Percentiles rank a stretch among this genome's conserved stretches.
Conservation (phyloP, 2,888 invertebrate species). For the Stomorhina lunata region DNA sequence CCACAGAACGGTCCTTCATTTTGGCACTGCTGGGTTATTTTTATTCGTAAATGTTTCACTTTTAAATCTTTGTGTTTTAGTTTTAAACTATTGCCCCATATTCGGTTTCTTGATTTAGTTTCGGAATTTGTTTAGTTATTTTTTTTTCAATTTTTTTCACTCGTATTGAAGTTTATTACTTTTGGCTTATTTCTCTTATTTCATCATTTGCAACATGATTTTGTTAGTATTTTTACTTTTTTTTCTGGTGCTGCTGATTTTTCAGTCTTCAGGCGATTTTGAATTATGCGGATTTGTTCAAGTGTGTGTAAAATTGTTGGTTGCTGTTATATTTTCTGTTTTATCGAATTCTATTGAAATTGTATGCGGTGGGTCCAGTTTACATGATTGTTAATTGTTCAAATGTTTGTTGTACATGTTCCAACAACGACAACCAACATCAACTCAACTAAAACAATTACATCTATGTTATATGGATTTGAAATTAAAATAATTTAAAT, state of each 20-base stretch:
- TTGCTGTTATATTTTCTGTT: background rate
- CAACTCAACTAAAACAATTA: background rate
- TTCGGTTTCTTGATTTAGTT: conserved; percentile 63
- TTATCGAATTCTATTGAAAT: conserved; percentile 13
- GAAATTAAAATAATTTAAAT: conserved; percentile 23
- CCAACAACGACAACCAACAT: background rate
- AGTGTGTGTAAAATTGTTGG: conserved; percentile 41
- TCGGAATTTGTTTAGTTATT: conserved; percentile 63
- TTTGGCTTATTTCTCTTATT: conserved; percentile 35
- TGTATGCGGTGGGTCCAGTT: conserved; percentile 64
- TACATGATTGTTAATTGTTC: conserved; percentile 63
- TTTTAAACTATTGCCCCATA: conserved; percentile 60
- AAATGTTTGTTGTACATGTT: conserved; percentile 50
- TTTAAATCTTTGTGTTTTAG: conserved; percentile 23
- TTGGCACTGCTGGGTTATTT: background rate
- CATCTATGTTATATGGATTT: background rate
- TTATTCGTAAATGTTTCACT: conserved; percentile 4
- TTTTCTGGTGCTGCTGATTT: background rate
- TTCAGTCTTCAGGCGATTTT: conserved; percentile 46
- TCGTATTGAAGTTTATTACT: background rate
- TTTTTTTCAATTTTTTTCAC: too few relatives aligned
- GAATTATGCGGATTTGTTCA: conserved; percentile 49
- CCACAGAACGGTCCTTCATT: background rate
- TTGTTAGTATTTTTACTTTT: conserved; percentile 24
- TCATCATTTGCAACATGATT: conserved; percentile 53